Conservation (phyloP, 2,113 vertebrate genomes). For the Myodes glareolus region DNA sequence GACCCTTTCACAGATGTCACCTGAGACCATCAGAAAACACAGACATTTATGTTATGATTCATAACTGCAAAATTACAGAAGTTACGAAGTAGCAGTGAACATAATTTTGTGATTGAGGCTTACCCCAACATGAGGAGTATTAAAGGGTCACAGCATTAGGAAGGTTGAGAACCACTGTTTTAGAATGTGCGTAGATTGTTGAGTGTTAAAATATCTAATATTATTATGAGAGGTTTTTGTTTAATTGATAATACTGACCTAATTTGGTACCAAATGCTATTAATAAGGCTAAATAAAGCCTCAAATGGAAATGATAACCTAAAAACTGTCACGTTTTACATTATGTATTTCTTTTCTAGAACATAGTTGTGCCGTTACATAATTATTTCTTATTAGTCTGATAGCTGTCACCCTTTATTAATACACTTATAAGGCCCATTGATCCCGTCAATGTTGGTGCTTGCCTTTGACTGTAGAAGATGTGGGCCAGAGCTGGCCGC, state of each 20-base stretch:
- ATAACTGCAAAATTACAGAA: neutral
- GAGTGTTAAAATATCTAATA: slow-evolving; percentile 20
- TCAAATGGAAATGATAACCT: neutral
- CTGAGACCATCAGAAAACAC: neutral
- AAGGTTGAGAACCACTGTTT: neutral
- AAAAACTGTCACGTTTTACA: neutral
- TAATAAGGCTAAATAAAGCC: neutral
- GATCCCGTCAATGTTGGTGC: neutral
- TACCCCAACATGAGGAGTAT: neutral
- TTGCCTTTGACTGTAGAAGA: neutral
- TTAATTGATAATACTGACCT: neutral
- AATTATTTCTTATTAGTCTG: slow-evolving; percentile 42
- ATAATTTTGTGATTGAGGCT: neutral
- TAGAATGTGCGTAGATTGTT: neutral
- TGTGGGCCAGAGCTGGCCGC: neutral
- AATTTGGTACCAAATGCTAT: neutral
- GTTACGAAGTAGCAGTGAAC: neutral
- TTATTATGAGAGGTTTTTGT: neutral
- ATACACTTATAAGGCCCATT: neutral
- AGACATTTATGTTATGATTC: neutral
- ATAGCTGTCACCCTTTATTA: neutral
- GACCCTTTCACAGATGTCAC: neutral
- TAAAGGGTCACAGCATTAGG: neutral
- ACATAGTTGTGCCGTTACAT: neutral
- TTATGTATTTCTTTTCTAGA: slow-evolving; percentile 50